These are phyloP conservation scores for Campylorhamphus procurvoides DNA, from an alignment of 2,113 vertebrate genomes.

Conservation along the genomic window DNA sequence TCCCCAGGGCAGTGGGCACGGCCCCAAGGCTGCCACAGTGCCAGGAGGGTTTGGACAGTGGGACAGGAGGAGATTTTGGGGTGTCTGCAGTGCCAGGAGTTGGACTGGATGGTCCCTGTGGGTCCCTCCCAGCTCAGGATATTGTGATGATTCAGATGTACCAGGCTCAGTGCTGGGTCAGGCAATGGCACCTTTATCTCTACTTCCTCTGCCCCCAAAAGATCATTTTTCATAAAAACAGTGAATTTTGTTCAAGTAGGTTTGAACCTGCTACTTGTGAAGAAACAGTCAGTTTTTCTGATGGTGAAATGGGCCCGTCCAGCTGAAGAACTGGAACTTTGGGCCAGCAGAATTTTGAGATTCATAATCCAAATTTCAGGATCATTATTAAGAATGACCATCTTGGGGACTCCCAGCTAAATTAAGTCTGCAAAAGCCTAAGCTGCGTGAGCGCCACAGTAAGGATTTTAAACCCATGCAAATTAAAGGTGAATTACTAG, in stretches of 20 bases:
- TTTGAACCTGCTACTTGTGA: not conserved
- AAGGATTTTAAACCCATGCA: not conserved
- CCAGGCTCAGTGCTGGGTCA: too few relatives aligned
- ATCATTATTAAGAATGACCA: not conserved
- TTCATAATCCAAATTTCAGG: not conserved
- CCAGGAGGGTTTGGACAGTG: fast-evolving
- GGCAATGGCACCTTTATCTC: not conserved
- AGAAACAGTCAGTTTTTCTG: not conserved
- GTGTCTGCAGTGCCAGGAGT: not conserved
- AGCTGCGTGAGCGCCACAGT: not conserved
- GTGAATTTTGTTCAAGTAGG: not conserved
- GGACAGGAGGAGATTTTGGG: not conserved
- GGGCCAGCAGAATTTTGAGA: not conserved
- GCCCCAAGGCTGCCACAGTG: not conserved
- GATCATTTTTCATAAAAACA: fast-evolving
- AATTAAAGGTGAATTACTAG: not conserved
- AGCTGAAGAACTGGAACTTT: not conserved
- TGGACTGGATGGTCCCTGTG: not conserved
- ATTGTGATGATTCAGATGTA: not conserved
- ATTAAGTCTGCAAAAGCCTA: not conserved
- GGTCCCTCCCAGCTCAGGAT: not conserved
- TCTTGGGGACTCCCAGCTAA: not conserved
- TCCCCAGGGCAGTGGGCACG: not conserved
- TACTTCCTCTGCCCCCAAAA: not conserved
- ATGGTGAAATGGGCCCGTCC: not conserved